Evolutionary conservation across 2,113 vertebrate species (phyloP).

Genomic region (Kryptolebias marmoratus): DNA sequence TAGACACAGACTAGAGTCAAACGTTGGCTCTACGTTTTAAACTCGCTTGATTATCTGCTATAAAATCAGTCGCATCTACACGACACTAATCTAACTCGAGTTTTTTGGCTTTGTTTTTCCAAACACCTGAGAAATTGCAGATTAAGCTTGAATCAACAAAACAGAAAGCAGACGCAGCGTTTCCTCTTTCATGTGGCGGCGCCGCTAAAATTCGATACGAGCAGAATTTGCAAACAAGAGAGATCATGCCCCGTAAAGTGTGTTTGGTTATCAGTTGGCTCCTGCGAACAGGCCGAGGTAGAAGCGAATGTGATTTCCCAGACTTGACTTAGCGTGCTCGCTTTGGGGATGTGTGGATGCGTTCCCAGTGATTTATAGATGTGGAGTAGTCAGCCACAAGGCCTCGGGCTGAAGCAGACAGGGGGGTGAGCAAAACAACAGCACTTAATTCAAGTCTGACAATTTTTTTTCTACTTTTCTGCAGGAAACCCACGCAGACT

Average conservation of each 20-base stretch:
- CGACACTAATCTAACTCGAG: background rate
- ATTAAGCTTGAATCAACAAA: slow-evolving; percentile 43
- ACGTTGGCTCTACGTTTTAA: slow-evolving; percentile 51
- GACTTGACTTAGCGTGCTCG: slow-evolving; percentile 63
- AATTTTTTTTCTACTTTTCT: slow-evolving; percentile 52
- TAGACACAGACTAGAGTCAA: slow-evolving; percentile 5
- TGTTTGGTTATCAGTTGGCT: slow-evolving; percentile 70
- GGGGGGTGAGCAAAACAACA: slow-evolving; percentile 69
- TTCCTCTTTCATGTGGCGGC: slow-evolving; percentile 59
- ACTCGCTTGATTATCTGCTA: slow-evolving; percentile 29
- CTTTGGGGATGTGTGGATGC: slow-evolving; percentile 65
- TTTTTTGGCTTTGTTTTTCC: slow-evolving; percentile 25
- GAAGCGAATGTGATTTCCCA: slow-evolving; percentile 73
- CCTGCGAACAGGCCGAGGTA: slow-evolving; percentile 60
- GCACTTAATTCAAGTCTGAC: slow-evolving; percentile 70
- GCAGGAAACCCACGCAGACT: slow-evolving; percentile 66
- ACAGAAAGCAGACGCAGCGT: slow-evolving; percentile 27
- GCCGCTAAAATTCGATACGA: slow-evolving; percentile 48
- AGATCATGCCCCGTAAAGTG: slow-evolving; percentile 72
- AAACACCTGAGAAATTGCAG: slow-evolving; percentile 22
- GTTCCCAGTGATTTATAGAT: slow-evolving; percentile 76
- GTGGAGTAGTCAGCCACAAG: slow-evolving; percentile 68
- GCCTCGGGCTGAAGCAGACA: slow-evolving; percentile 62
- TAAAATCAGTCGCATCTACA: background rate
- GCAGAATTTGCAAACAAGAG: slow-evolving; percentile 68